Evolutionary conservation across 1,140 invertebrate species (phyloP), one percentile per base, ranked within the genome.

Genomic region (Drosophila varians): DNA sequence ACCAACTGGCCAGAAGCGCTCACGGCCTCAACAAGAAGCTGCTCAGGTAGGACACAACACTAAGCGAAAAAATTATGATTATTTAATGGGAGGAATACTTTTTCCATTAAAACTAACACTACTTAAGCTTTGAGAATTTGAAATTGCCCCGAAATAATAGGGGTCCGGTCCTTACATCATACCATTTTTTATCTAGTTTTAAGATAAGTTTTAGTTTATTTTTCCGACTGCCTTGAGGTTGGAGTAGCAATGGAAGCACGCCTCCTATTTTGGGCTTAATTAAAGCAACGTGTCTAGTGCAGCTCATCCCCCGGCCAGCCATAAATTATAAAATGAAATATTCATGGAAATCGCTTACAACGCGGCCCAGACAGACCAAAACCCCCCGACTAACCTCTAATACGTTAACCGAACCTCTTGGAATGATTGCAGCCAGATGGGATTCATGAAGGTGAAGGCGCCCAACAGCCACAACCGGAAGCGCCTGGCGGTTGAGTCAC

Each of bases 401-500:
- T 51, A 26, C 28, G 25, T 31, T 6, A 18, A 11, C 8, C 34
- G 9, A 55, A 40, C 25, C 46, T 42, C 7, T 49, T 36, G 48
- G 52, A 11, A 31, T 62, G 34, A 31, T 56, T 90, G 49, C 65
- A 91, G 90, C 57, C 92, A 92, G 87, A 91, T 94, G 23, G 94
- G 94, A 4, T 91, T 94, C 42, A 91, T 92, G 31, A 93, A 93
- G 55, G 90, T 94, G 34, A 91, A 92, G 55, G 92, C 93, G 36
- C 93, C 93, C 12, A 93, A 93, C 52, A 94, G 93, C 25, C 94
- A 94, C 77, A 93, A 94, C 75, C 92, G 95, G 65, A 96, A 96
- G 89, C 92, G 95, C 6, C 80, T 96, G 23, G 94, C 95, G 0
- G 94, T 95, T 46, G 94, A 95, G 91, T 95, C 94, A 55, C 91